Base-by-base conservation (phyloP, 1,140 invertebrate species). In the Dryas iulia region DNA sequence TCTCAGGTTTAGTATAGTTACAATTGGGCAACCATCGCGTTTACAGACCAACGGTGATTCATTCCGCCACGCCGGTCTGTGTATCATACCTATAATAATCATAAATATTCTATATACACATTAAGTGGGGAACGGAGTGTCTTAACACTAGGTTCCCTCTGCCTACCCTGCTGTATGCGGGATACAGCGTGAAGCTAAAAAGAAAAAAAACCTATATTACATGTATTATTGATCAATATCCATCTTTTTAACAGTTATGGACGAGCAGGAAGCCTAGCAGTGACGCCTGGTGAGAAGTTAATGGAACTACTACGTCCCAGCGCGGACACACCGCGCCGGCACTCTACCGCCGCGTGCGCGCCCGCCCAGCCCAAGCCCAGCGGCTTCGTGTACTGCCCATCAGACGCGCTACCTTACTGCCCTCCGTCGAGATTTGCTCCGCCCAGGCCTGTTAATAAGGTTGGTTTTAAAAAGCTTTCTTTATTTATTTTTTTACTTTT, bases 341-440 rank as follows among this genome's bases (percentile, higher is more conserved):
- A 89, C 81, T 90, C 86, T n/a, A 89, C 87, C 3, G 89, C 89
- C 7, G 87, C 89, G 7, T 91, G 90, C 57, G 86, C 83, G 11
- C 82, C 84, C 1, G 74, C 79, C 8, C 83, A 83, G 54, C 83
- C 87, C 25, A 66, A 83, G 2, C 82, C 85, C 6, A 70, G 82
- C 11, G 87, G 89, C 71, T 91, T 92, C 76, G 87, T 91, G 30
- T 91, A 92, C 79, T 91, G 90, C 72, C 91, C 91, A 1, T 91
- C 91, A 2, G 91, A 92, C 66, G 91, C 92, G 7, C 78, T 92
- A 69, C 90, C 92, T 2, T 93, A 93, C 72, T 92, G 90, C 66
- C 91, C 91, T 5, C 91, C 92, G 0, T 92, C 89, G 12, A 74
- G 90, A 63, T 76, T 86, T n/a, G 77, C 83, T 14, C 86, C 83